Evolutionary conservation across 1,140 invertebrate species (phyloP).

Genomic region (Nixonia krombeini): DNA sequence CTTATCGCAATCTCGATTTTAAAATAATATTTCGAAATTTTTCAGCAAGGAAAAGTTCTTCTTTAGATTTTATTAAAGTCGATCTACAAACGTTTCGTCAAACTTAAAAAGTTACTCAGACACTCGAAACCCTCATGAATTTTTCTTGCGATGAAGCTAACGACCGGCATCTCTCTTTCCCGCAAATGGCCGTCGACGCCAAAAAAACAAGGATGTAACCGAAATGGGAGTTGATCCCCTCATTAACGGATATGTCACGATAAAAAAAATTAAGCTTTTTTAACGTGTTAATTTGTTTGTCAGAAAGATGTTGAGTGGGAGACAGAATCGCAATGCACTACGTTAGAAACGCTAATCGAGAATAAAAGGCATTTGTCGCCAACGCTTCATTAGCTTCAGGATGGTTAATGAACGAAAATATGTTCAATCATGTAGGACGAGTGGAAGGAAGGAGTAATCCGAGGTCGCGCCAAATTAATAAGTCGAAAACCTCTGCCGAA

Average conservation of each 20-base stretch:
- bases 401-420: conserved; percentile 1
- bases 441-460: background rate
- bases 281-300: background rate
- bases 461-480: background rate
- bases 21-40: background rate
- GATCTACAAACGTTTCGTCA: conserved; percentile 9
- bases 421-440: background rate
- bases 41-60: background rate
- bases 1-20: no score
- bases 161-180: conserved; percentile 4
- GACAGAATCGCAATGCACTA: no score
- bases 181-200: conserved; percentile 2
- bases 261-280: conserved; percentile 1
- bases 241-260: background rate
- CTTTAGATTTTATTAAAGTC: conserved; percentile 6
- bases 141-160: conserved; percentile 5
- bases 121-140: conserved; percentile 2
- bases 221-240: conserved; percentile 3
- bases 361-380: no score
- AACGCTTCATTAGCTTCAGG: background rate
- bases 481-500: background rate
- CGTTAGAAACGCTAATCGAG: no score
- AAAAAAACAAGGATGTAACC: conserved; percentile 1
- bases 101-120: conserved; percentile 8
- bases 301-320: no score